Evolutionary conservation across 2,113 vertebrate species (phyloP).

Genomic region (Corythoichthys intestinalis): DNA sequence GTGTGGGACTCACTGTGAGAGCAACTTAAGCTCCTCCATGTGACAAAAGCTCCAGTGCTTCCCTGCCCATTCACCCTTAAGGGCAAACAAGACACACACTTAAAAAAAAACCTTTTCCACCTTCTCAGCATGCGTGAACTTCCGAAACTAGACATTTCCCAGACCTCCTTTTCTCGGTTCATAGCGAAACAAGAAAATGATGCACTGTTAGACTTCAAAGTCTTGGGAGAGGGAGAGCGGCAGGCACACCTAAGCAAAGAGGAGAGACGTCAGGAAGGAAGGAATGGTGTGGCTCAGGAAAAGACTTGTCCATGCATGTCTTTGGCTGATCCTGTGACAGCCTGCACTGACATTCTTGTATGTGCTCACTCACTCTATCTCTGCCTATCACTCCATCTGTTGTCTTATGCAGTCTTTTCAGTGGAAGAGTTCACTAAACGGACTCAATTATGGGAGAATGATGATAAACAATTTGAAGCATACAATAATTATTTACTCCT

Average conservation of each 20-base stretch:
- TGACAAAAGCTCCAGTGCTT: conserved; percentile 42
- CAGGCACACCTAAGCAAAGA: conserved; percentile 43
- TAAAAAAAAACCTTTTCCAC: not conserved
- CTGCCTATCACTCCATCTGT: not conserved
- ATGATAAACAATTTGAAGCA: conserved; percentile 49
- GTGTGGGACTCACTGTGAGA: conserved; percentile 21
- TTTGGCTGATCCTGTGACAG: conserved; percentile 64
- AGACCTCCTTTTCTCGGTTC: conserved; percentile 38
- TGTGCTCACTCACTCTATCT: conserved; percentile 22
- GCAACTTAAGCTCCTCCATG: conserved; percentile 53
- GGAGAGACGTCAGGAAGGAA: conserved; percentile 52
- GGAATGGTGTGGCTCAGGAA: conserved; percentile 48
- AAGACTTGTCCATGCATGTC: conserved; percentile 61
- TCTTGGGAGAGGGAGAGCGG: conserved; percentile 25
- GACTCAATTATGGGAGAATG: conserved; percentile 44
- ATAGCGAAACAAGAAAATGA: conserved; percentile 41
- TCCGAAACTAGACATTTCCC: conserved; percentile 49
- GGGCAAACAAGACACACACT: conserved; percentile 13
- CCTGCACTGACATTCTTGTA: conserved; percentile 69
- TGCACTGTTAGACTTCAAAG: conserved; percentile 51
- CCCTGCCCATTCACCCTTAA: conserved; percentile 51
- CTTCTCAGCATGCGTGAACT: conserved; percentile 26
- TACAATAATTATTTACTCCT: conserved; percentile 57
- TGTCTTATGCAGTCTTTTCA: not conserved
- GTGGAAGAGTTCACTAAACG: conserved; percentile 21